These are phyloP conservation scores for Lycodopsis pacificus DNA, from an alignment of 2,797 vertebrate species.

Conservation along the genomic window DNA sequence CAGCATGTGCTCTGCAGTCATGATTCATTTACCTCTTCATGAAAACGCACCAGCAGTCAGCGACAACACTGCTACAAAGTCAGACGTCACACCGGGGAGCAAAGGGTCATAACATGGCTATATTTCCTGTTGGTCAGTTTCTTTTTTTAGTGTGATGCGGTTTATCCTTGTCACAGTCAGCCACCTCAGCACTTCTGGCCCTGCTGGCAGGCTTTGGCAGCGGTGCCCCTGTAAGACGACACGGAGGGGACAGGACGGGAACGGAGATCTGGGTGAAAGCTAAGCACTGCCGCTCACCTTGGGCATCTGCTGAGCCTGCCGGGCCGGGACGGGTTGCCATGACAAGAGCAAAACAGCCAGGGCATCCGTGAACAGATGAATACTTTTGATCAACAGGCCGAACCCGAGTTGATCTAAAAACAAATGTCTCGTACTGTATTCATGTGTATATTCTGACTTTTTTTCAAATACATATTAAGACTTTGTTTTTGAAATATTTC, in stretches of 20 bases:
- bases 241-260: conserved; percentile 49
- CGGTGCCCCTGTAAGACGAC: conserved; percentile 76
- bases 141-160: conserved; percentile 23
- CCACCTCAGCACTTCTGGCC: conserved; percentile 64
- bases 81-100: conserved; percentile 14
- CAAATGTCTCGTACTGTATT: too few species aligned
- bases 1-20: conserved; percentile 9
- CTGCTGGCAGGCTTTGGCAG: conserved; percentile 55
- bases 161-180: conserved; percentile 55
- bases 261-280: conserved; percentile 68
- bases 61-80: conserved; percentile 1
- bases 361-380: conserved; percentile 4
- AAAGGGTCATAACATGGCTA: conserved; percentile 14
- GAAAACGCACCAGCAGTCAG: conserved; percentile 23
- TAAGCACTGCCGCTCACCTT: conserved; percentile 77
- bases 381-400: neutral
- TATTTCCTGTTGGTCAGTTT: conserved; percentile 19
- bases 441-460: too few species aligned
- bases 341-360: conserved; percentile 44
- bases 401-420: neutral
- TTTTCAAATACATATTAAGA: neutral
- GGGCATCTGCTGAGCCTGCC: conserved; percentile 69
- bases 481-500: neutral
- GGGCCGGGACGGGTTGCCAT: conserved; percentile 32
- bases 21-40: conserved; percentile 7